A percentile compares a stretch with the other conserved stretches of the same genome.
Evolutionary conservation across 2,888 invertebrate species (phyloP).

Genomic region (Machimus atricapillus): DNA sequence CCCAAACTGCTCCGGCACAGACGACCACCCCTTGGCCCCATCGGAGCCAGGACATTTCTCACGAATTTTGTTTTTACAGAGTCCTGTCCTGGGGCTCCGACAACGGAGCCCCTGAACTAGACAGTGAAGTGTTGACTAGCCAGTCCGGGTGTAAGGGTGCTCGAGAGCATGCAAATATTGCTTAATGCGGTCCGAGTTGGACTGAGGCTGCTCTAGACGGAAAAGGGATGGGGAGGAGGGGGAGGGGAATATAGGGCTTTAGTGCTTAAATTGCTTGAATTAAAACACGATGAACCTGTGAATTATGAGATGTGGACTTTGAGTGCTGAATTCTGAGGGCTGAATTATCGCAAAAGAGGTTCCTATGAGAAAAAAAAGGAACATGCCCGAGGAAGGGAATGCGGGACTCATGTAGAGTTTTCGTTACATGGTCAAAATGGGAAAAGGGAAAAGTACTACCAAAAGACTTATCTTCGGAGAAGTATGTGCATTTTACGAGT

Average conservation of each 20-base stretch:
- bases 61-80: conserved; percentile 5
- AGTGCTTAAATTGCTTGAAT: conserved; percentile 6
- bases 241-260: neutral
- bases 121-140: conserved; percentile 15
- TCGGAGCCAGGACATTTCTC: neutral
- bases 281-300: conserved; percentile 15
- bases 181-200: neutral
- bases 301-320: conserved; percentile 17
- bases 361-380: neutral
- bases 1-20: neutral
- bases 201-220: neutral
- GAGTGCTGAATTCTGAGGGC: neutral
- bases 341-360: neutral
- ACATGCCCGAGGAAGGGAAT: neutral
- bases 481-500: neutral
- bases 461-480: neutral
- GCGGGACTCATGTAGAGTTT: neutral
- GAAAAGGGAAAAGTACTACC: neutral
- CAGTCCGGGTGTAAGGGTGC: neutral
- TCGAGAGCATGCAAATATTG: neutral
- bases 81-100: neutral
- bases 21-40: neutral
- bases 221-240: neutral
- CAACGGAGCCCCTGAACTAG: neutral
- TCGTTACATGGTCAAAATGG: neutral